These are phyloP conservation scores for Rotaria socialis DNA, from an alignment of 2,888 invertebrate genomes.

Conservation along the genomic window DNA sequence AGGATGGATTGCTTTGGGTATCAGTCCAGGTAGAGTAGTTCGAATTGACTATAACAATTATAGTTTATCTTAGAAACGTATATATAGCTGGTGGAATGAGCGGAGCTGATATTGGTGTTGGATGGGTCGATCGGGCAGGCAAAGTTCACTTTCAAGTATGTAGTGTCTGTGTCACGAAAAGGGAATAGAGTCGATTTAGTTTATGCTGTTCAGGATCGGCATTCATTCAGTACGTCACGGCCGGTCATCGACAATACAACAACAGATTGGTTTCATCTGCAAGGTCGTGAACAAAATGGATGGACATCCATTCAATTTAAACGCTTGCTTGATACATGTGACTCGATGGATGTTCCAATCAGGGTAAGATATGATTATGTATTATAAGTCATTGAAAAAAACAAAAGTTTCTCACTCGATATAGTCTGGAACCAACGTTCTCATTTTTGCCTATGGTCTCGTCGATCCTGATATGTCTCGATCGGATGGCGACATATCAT, in stretches of 20 bases:
- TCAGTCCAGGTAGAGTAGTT: no score
- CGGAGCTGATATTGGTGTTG: no score
- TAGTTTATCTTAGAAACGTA: no score
- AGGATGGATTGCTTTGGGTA: no score
- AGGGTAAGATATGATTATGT: not conserved
- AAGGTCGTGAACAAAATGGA: constrained; percentile 44
- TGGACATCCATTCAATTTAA: constrained; percentile 46
- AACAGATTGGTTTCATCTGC: constrained; percentile 40
- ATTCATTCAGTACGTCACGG: not conserved
- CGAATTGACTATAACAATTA: no score
- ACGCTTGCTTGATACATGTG: constrained; percentile 44
- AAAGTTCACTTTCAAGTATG: no score
- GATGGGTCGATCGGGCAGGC: no score
- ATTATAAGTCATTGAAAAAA: no score
- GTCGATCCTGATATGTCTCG: constrained; percentile 37
- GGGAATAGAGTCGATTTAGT: no score
- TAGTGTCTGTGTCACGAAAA: no score
- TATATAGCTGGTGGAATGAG: no score
- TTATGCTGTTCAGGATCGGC: constrained; percentile 47
- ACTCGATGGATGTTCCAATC: constrained; percentile 40
- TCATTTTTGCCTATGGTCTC: constrained; percentile 43
- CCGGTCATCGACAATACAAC: constrained; percentile 37
- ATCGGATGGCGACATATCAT: not conserved
- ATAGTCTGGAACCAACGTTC: constrained; percentile 37
- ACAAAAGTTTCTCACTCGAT: not conserved